These are phyloP conservation scores for Cepaea nemoralis DNA, from an alignment of 1,140 invertebrate species.

Conservation along the genomic window DNA sequence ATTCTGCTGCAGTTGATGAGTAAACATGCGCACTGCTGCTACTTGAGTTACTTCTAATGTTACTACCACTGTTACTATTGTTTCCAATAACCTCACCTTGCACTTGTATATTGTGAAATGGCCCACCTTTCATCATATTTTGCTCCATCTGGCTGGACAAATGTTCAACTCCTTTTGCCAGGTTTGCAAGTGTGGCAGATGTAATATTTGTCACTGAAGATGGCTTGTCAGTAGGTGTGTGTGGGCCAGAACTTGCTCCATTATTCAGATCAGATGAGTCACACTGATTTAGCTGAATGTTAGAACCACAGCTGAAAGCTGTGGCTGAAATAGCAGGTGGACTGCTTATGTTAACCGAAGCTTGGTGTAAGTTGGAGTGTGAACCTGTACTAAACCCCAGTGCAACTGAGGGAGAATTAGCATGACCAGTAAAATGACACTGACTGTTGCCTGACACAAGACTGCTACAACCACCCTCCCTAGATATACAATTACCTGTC, in stretches of 20 bases:
- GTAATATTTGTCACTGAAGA: slow-evolving; percentile 70
- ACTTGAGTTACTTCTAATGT: slow-evolving; percentile 43
- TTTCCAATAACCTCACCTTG: slow-evolving; percentile 57
- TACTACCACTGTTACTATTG: slow-evolving; percentile 21
- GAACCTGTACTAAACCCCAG: slow-evolving; percentile 52
- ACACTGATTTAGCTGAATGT: slow-evolving; percentile 65
- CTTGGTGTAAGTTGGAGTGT: slow-evolving; percentile 66
- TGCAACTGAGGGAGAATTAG: slow-evolving; percentile 39
- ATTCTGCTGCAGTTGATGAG: slow-evolving; percentile 34
- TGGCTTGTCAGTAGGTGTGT: slow-evolving; percentile 53
- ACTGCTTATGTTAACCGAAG: slow-evolving; percentile 49
- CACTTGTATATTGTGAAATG: slow-evolving; percentile 71
- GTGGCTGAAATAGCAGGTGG: slow-evolving; percentile 37
- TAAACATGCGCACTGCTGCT: slow-evolving; percentile 37
- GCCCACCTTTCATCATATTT: slow-evolving; percentile 72
- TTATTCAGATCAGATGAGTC: slow-evolving; percentile 57
- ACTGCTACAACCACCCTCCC: neutral
- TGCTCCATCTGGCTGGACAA: slow-evolving; percentile 71
- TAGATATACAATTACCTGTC: slow-evolving; percentile 40
- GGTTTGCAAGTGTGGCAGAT: slow-evolving; percentile 69
- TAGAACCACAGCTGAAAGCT: slow-evolving; percentile 60
- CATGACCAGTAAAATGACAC: slow-evolving; percentile 32
- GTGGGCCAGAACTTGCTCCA: slow-evolving; percentile 44
- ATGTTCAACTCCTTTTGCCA: slow-evolving; percentile 72
- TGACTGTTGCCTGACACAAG: neutral